These are phyloP conservation scores for Octodonta nipae DNA, from an alignment of 2,888 invertebrate genomes.

Conservation along the genomic window DNA sequence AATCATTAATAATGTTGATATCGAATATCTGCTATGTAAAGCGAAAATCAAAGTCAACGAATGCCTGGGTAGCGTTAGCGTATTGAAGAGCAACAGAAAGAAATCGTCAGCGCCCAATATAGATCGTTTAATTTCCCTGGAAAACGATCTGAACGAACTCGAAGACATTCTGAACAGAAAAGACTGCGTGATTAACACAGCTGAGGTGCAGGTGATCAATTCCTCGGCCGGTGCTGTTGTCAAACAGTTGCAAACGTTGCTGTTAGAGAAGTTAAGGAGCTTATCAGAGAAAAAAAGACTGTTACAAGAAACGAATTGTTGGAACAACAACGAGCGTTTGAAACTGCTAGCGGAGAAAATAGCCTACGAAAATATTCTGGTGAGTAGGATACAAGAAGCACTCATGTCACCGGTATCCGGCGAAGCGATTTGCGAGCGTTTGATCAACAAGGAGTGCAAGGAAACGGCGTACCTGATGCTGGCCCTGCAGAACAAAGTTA, in stretches of 20 bases:
- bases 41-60: slow-evolving; percentile 56
- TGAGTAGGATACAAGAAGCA: slow-evolving; percentile 53
- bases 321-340: slow-evolving; percentile 53
- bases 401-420: slow-evolving; percentile 34
- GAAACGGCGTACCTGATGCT: slow-evolving; percentile 67
- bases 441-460: slow-evolving; percentile 54
- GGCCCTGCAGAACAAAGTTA: slow-evolving; percentile 54
- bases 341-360: slow-evolving; percentile 66
- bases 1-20: slow-evolving; percentile 41
- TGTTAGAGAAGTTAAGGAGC: slow-evolving; percentile 54
- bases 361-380: slow-evolving; percentile 59
- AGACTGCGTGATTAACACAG: slow-evolving; percentile 31
- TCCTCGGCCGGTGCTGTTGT: slow-evolving; percentile 48
- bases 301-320: slow-evolving; percentile 51
- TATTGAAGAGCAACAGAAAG: slow-evolving; percentile 48
- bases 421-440: slow-evolving; percentile 42
- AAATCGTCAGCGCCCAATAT: slow-evolving; percentile 51
- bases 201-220: slow-evolving; percentile 41
- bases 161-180: slow-evolving; percentile 42
- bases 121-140: slow-evolving; percentile 54
- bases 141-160: slow-evolving; percentile 49
- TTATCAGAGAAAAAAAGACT: slow-evolving; percentile 53
- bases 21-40: slow-evolving; percentile 47
- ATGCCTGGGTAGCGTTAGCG: slow-evolving; percentile 49
- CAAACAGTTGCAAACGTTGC: slow-evolving; percentile 51